Evolutionary conservation across 2,113 vertebrate genomes (phyloP), one percentile per base, ranked within the genome.

Genomic region (Nanorana parkeri): DNA sequence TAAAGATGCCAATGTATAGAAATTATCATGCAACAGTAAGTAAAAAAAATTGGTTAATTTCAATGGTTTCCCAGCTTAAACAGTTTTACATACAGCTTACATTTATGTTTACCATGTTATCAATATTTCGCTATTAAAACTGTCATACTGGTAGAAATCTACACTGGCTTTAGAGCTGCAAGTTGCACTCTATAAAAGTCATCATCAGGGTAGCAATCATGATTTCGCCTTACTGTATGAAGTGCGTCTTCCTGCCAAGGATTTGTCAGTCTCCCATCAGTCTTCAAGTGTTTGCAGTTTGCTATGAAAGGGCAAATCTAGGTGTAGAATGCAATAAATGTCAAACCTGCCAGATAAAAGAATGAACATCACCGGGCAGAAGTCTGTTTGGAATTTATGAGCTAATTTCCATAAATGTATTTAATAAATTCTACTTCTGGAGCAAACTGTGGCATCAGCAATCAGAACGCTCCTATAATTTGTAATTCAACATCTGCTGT

Each of bases 1-100:
- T 99, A 4, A 95, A 93, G 90, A 98, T 96, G 95, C 91, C 91
- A 0, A 92, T 97, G 92, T 99, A 99, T 90, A 94, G 92, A 84
- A 98, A 96, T 92, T 98, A 97, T 86, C 94, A 98, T 6, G 95
- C 95, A 21, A 98, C 95, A 19, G 98, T 99, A 88, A 95, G 95
- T 90, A 3, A 60, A 47, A 60, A 47, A 60, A 41, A 21, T 58
- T 2, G 23, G 7, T 11, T 5, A 20, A 10, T n/a, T 74, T 36
- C 4, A 47, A 15, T 47, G 41, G 11, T 47, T 47, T 47, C 13
- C 41, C 41, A 47, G 41, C 41, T 47, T 6, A 36, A 36, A 36
- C 32, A 15, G 41, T 47, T 47, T 47, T 47, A 15, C 5, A 47
- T 47, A 13, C 1, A 11, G 8, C 41, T 36, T 47, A 47, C 41